Evolutionary conservation across 2,113 vertebrate genomes (phyloP), one percentile per base, ranked within the genome.

Genomic region (Coptodon bakossiorum): DNA sequence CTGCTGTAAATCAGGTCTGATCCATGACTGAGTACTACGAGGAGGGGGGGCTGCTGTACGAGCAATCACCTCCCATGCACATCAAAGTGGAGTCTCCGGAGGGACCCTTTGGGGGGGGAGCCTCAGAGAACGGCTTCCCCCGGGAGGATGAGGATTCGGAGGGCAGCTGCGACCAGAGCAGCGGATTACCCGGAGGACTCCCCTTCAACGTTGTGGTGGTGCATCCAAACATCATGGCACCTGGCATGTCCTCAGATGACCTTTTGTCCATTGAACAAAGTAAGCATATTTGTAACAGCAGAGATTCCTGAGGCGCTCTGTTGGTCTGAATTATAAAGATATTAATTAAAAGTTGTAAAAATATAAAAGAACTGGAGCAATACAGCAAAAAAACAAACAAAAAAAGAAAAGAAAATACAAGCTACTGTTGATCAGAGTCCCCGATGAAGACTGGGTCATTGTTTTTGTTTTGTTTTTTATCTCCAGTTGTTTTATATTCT

Each of bases 51-150:
- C 93, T 96, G 96, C 96, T 97, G 92, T 97, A 97, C 85, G 96
- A 97, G 96, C 97, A 96, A 93, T 97, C 96, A 88, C 96, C 97
- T 96, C 96, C 96, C 93, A 96, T 97, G 96, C 96, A 96, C 95
- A 97, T 97, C 92, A 97, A 97, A 95, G 96, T 97, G 95, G 97
- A 97, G 96, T 97, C 97, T 90, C 97, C 97, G 29, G 97, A 97
- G 94, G 96, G 96, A 86, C 95, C 95, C 92, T 96, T 96, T 80
- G 96, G 95, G 89, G 95, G 95, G 80, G 96, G 95, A 76, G 93
- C 94, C 89, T 97, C 96, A 8, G 96, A 97, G 84, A 97, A 97
- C 45, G 96, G 96, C 94, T 96, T 96, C 93, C 95, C 96, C 81
- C 91, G 96, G 89, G 96, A 97, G 90, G 96, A 97, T 76, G 96